Percentiles rank a stretch among this genome's conserved stretches.
These are phyloP conservation scores for Calonectris borealis DNA, from an alignment of 2,113 vertebrate species.

Conservation along the genomic window DNA sequence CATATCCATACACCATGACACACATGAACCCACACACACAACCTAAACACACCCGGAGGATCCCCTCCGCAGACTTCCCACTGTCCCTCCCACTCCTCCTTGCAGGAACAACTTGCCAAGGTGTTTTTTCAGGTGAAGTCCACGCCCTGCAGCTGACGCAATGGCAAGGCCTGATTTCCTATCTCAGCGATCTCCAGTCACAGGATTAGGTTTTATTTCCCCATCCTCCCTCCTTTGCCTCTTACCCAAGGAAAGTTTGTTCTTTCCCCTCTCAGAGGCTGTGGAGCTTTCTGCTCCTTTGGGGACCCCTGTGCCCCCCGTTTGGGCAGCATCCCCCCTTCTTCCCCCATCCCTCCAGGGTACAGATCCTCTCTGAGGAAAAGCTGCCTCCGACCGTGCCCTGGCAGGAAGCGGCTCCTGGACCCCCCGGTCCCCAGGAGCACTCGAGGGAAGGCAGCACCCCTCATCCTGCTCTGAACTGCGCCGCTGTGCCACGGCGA, in stretches of 20 bases:
- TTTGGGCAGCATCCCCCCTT: neutral
- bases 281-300: neutral
- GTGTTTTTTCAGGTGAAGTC: constrained; percentile 67
- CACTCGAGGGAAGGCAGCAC: neutral
- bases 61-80: constrained; percentile 23
- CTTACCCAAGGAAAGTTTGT: constrained; percentile 25
- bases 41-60: constrained; percentile 22
- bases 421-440: neutral
- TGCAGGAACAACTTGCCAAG: constrained; percentile 35
- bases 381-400: neutral
- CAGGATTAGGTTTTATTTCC: constrained; percentile 39
- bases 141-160: constrained; percentile 65
- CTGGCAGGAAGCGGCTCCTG: accelerated
- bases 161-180: constrained; percentile 21
- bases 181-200: constrained; percentile 26
- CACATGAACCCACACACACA: constrained; percentile 16
- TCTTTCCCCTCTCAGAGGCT: neutral
- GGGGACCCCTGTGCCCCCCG: neutral
- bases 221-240: constrained; percentile 43
- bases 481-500: accelerated
- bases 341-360: neutral
- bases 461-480: neutral
- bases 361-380: neutral
- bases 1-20: neutral
- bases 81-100: constrained; percentile 48